Evolutionary conservation across 30 jellyfish, hydroid and myxozoan genomes (phyloP), one percentile per base, ranked within the genome.

Genomic region (Hydra vulgaris): DNA sequence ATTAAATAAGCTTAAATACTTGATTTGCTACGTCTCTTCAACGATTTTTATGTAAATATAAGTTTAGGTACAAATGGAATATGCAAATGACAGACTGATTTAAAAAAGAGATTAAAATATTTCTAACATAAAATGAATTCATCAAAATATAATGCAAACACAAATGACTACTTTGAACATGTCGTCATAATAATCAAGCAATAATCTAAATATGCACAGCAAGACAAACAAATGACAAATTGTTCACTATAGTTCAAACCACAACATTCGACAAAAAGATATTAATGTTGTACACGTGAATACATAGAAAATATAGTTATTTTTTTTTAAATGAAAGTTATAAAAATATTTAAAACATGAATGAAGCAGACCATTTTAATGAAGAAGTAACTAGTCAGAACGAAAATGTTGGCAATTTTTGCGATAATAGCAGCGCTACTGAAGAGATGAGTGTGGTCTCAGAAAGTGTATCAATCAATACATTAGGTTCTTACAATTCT

Each of bases 341-440:
- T 40, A 40, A 40, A 40, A 40, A 3, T 40, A 40, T 12, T 3
- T 12, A 12, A 12, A 40, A 40, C 5, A 40, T 40, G 61, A 40
- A 5, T 5, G 12, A 40, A 40, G 8, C 12, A 40, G 8, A 5
- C 61, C 12, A 12, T 12, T 40, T 12, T 40, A 3, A 3, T 3
- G 61, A 3, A 40, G 12, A 5, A 3, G 12, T 40, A 40, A 12
- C 61, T 40, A 3, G 12, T 40, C 5, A 40, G 12, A 12, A 40
- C 12, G 61, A 40, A 40, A 5, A 40, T 40, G 8, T 12, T 40
- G 61, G 12, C 61, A 12, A 3, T 40, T 40, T 5, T 12, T 40
- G 75, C 75, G 75, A 68, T n/a, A n/a, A 16, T 15, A 68, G 75
- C 27, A 68, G 75, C 16, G 75, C 16, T 23, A 68, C 75, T 68